phyloP scores from a whole-genome alignment of 2,113 vertebrate genomes.

The Gobius niger region DNA sequence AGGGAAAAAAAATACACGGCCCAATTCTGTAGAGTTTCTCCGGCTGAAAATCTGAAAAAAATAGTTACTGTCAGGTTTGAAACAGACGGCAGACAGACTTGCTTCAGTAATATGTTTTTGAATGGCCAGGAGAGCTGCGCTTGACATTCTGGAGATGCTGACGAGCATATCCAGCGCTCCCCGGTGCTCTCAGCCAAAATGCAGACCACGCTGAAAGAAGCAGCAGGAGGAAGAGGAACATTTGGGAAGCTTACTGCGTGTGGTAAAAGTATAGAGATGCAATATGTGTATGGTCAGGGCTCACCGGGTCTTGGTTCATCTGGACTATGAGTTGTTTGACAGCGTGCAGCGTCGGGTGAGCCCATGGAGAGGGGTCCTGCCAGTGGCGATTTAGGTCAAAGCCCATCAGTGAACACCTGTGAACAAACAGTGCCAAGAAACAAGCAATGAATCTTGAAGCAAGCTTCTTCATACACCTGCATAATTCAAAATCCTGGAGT shows the following conservation, averaged over 20 bases:
- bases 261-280: slow-evolving; percentile 18
- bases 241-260: slow-evolving; percentile 15
- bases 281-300: slow-evolving; percentile 38
- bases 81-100: slow-evolving; percentile 44
- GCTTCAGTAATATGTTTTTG: slow-evolving; percentile 57
- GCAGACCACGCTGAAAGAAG: slow-evolving; percentile 65
- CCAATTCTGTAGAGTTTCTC: slow-evolving; percentile 42
- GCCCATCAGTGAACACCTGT: slow-evolving; percentile 96
- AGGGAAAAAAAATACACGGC: slow-evolving; percentile 42
- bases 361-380: slow-evolving; percentile 96
- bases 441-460: slow-evolving; percentile 14
- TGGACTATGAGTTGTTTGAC: slow-evolving; percentile 94
- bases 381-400: slow-evolving; percentile 98
- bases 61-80: slow-evolving; percentile 52
- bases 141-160: slow-evolving; percentile 72
- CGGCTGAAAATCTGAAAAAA: slow-evolving; percentile 48
- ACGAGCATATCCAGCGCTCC: slow-evolving; percentile 44
- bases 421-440: slow-evolving; percentile 38
- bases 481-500: background rate
- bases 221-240: slow-evolving; percentile 46
- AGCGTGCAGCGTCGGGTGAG: slow-evolving; percentile 92
- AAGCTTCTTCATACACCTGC: background rate
- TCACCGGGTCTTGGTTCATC: slow-evolving; percentile 94
- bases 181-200: slow-evolving; percentile 45
- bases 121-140: slow-evolving; percentile 63